Base-by-base conservation (phyloP, 2,113 vertebrate genomes). In the Cryptomyrus ogoouensis region DNA sequence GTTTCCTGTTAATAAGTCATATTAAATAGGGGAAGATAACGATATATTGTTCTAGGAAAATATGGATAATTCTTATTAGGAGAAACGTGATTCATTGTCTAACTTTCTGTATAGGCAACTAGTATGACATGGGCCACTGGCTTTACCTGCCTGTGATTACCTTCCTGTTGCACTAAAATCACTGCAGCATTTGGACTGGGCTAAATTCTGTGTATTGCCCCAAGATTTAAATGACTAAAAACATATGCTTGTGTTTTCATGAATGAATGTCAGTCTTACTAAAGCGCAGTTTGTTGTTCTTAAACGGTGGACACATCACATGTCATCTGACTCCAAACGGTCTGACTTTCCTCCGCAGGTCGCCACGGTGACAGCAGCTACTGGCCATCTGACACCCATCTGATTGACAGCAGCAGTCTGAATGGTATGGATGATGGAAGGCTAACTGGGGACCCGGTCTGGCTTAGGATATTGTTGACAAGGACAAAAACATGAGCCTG, bases 361-460 rank as follows among this genome's bases (percentile, higher is more conserved):
- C 97, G 97, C 86, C 97, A 98, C 88, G 97, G 97, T 93, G 98
- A 99, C 91, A 96, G 97, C 46, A 88, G 93, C 88, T 98, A 96
- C 93, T 99, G 98, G 98, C 97, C 97, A 0, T 95, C 97, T 88
- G 98, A 98, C 93, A 97, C 95, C 91, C 98, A 97, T 93, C 94
- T 96, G 90, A 96, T 98, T 58, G 98, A 99, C 93, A 96, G 97
- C 93, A 98, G 97, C 95, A 98, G 96, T 91, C 95, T 99, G 77
- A 99, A 98, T 1, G 98, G 98, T 99, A 95, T 95, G 92, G 91
- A 21, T 90, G 27, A 12, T 24, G 17, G 56, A 53, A 4, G 19
- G 56, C 3, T 88, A 12, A 12, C 31, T 88, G 19, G 53, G 31
- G 87, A 62, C 49, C 50, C 27, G n/a, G 35, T 27, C 10, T 24